A percentile compares a stretch with the other conserved stretches of the same genome.
Evolutionary conservation across 2,888 invertebrate genomes (phyloP).

Genomic region (Hipparchia semele): DNA sequence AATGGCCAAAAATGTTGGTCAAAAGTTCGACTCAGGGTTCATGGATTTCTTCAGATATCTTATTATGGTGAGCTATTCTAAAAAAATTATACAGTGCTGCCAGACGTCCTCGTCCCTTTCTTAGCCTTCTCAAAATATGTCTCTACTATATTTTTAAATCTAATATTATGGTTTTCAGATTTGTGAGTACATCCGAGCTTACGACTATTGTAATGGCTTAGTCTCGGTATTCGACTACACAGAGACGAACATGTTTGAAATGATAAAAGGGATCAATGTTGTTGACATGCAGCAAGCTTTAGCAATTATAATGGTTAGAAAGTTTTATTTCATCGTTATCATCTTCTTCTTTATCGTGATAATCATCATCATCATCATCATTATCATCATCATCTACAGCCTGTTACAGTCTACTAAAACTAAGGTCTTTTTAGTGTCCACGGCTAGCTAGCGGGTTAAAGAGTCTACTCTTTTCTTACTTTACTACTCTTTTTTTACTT

Average conservation of each 20-base stretch:
- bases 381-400: no score
- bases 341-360: no score
- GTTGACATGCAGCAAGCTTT: slow-evolving; percentile 44
- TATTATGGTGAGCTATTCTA: slow-evolving; percentile 23
- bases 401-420: no score
- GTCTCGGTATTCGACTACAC: slow-evolving; percentile 44
- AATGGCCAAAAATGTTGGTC: slow-evolving; percentile 29
- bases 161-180: slow-evolving; percentile 29
- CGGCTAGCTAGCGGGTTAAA: no score
- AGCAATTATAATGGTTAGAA: slow-evolving; percentile 48
- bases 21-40: slow-evolving; percentile 24
- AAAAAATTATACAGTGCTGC: no score
- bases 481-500: no score
- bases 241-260: slow-evolving; percentile 43
- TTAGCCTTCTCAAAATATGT: no score
- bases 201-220: slow-evolving; percentile 49
- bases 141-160: no score
- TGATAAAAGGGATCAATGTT: slow-evolving; percentile 45
- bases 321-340: no score
- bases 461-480: no score
- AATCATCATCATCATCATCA: background rate
- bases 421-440: no score
- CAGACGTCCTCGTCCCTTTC: no score
- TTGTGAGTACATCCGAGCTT: slow-evolving; percentile 46
- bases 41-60: slow-evolving; percentile 46